Percentiles rank a stretch among this genome's conserved stretches.
phyloP scores from a whole-genome alignment of 1,140 invertebrate species.

The Dendroctonus valens region DNA sequence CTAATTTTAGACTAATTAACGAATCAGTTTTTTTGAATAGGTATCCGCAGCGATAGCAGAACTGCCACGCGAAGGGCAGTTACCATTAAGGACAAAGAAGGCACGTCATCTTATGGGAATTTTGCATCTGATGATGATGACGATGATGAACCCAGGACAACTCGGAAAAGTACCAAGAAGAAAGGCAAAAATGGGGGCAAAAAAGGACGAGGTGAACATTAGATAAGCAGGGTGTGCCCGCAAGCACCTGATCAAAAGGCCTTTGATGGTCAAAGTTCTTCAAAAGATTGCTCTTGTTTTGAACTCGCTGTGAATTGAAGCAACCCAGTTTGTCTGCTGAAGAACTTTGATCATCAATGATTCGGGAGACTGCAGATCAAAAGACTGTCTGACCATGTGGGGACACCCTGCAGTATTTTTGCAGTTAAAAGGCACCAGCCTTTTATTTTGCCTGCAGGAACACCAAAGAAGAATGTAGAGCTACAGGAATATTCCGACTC shows the following conservation, averaged over 20 bases:
- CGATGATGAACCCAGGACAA: slow-evolving; percentile 69
- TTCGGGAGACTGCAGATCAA: no score
- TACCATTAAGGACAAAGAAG: slow-evolving; percentile 60
- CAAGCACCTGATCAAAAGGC: no score
- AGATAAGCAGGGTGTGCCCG: no score
- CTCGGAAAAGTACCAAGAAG: slow-evolving; percentile 40
- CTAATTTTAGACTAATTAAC: no score
- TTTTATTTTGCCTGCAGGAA: slow-evolving; percentile 32
- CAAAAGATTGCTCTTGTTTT: no score
- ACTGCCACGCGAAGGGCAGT: slow-evolving; percentile 63
- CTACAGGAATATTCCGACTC: slow-evolving; percentile 32
- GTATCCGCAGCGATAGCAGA: slow-evolving; percentile 44
- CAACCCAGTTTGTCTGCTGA: no score
- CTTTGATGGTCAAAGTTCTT: no score
- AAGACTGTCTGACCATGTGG: no score
- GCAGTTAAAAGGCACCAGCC: background rate
- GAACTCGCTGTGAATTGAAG: no score
- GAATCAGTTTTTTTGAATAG: background rate
- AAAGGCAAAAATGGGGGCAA: slow-evolving; percentile 49
- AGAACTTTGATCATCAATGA: no score
- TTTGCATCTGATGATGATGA: slow-evolving; percentile 48
- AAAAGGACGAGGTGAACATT: slow-evolving; percentile 39
- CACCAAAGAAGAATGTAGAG: slow-evolving; percentile 42
- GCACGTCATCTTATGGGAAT: slow-evolving; percentile 50
- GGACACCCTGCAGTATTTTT: no score